Evolutionary conservation across 2,888 invertebrate species (phyloP).

Genomic region (Pachymerium ferrugineum): DNA sequence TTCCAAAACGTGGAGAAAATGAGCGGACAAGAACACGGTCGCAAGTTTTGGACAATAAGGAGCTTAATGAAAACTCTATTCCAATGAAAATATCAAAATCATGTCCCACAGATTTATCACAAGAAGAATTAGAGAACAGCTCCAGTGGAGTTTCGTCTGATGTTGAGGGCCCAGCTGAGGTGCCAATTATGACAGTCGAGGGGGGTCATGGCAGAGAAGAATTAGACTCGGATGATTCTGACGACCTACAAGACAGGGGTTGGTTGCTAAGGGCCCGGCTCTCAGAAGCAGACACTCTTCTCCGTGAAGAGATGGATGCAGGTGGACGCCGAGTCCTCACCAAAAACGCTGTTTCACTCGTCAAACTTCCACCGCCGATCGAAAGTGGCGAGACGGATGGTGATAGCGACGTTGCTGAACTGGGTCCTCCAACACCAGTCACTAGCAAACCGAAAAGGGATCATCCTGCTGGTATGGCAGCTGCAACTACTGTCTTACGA

Average conservation of each 20-base stretch:
- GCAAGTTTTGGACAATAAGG: slow-evolving; percentile 41
- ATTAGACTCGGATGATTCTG: slow-evolving; percentile 28
- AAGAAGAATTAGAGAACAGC: slow-evolving; percentile 75
- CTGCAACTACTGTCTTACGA: slow-evolving; percentile 35
- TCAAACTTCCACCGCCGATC: slow-evolving; percentile 73
- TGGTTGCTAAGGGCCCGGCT: slow-evolving; percentile 34
- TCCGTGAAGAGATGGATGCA: slow-evolving; percentile 34
- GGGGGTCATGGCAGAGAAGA: slow-evolving; percentile 20
- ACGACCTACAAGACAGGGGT: slow-evolving; percentile 29
- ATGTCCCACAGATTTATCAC: slow-evolving; percentile 72
- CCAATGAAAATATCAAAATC: slow-evolving; percentile 80
- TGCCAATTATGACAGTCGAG: background rate
- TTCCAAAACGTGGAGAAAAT: slow-evolving; percentile 37
- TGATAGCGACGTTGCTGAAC: slow-evolving; percentile 50
- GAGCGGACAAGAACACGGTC: slow-evolving; percentile 40
- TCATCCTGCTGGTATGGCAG: slow-evolving; percentile 33
- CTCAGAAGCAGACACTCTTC: slow-evolving; percentile 15
- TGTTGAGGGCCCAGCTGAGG: slow-evolving; percentile 34
- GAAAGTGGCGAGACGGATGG: slow-evolving; percentile 57
- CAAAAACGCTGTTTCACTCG: slow-evolving; percentile 66
- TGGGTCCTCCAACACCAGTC: slow-evolving; percentile 29
- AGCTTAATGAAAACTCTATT: slow-evolving; percentile 43
- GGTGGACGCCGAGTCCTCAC: slow-evolving; percentile 49
- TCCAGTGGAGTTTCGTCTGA: slow-evolving; percentile 55
- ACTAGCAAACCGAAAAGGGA: slow-evolving; percentile 30